Percentiles rank a stretch among this genome's conserved stretches.
Evolutionary conservation across 2,797 vertebrate genomes (phyloP).

Genomic region (Gallirallus australis): DNA sequence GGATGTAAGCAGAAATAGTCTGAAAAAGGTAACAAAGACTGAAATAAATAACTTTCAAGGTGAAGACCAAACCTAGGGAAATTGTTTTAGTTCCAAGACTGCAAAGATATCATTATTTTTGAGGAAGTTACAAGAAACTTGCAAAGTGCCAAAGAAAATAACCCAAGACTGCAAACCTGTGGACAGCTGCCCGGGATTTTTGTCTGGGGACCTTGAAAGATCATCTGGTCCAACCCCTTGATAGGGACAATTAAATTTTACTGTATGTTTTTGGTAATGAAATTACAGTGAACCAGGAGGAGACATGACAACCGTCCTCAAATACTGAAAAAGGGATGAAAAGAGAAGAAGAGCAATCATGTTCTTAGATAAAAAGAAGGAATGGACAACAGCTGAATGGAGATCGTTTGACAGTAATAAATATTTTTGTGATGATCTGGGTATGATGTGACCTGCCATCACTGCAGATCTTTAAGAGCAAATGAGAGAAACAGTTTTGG

Average conservation of each 20-base stretch:
- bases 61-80: neutral
- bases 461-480: neutral
- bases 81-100: neutral
- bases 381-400: neutral
- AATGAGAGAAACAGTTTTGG: neutral
- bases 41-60: neutral
- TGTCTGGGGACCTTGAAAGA: neutral
- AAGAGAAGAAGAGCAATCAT: neutral
- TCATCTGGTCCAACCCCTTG: no score
- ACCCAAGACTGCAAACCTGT: neutral
- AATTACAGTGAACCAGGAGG: neutral
- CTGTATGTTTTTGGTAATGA: neutral
- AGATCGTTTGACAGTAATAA: neutral
- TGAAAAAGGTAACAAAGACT: neutral
- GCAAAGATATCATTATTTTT: neutral
- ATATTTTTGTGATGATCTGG: neutral
- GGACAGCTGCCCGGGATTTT: neutral
- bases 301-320: neutral
- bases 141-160: neutral
- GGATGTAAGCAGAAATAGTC: neutral
- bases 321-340: neutral
- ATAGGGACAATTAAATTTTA: neutral
- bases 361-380: neutral
- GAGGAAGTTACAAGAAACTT: neutral
- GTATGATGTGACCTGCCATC: neutral